Evolutionary conservation across 2,797 vertebrate genomes (phyloP).

Genomic region (Rhynchonycteris naso): DNA sequence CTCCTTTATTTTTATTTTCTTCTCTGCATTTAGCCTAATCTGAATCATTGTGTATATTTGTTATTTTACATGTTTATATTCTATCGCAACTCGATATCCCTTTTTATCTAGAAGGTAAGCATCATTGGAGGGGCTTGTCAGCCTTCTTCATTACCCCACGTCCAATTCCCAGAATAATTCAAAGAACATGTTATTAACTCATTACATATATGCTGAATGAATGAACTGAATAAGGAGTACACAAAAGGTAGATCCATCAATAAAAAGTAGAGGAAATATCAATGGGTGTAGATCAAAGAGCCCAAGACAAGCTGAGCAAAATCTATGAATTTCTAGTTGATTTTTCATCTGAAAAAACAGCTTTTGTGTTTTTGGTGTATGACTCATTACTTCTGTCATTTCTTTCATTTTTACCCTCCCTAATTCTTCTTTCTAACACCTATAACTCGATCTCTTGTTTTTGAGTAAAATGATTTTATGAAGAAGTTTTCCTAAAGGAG

Average conservation of each 20-base stretch:
- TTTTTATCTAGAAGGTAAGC: not conserved
- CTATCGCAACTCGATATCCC: not conserved
- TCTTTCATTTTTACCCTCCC: not conserved
- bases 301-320: not conserved
- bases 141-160: not conserved
- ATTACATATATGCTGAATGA: not conserved
- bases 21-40: not conserved
- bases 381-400: not conserved
- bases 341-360: not conserved
- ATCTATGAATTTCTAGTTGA: not conserved
- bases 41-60: not conserved
- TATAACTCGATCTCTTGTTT: not conserved
- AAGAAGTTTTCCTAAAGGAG: not conserved
- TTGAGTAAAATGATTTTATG: constrained; percentile 19
- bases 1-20: not conserved
- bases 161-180: not conserved
- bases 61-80: not conserved
- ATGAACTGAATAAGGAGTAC: not conserved
- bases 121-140: not conserved
- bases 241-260: not conserved
- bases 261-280: not conserved
- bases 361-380: not conserved
- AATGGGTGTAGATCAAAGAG: not conserved
- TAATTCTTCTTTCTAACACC: constrained; percentile 14
- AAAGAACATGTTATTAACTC: not conserved